Conservation (phyloP, 2,113 vertebrate species). For the Grammomys surdaster region DNA sequence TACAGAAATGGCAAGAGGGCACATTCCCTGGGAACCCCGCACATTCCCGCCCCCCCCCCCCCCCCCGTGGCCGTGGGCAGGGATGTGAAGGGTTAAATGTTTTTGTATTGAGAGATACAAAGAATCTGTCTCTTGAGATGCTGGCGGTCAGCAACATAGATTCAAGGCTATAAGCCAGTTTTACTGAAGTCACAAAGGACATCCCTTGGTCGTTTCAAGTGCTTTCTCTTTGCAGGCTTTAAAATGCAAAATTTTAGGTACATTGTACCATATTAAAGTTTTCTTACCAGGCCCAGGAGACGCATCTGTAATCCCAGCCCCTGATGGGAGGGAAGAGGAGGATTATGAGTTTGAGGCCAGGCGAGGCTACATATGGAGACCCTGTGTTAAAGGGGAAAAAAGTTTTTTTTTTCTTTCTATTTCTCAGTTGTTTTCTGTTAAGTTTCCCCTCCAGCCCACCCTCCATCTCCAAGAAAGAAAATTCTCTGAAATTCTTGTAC, state of each 20-base stretch:
- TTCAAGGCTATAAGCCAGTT: not conserved
- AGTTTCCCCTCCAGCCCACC: not conserved
- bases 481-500: not conserved
- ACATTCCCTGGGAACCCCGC: not conserved
- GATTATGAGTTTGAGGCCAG: not conserved
- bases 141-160: not conserved
- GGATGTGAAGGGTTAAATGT: not conserved
- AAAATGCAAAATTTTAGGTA: not conserved
- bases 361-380: not conserved
- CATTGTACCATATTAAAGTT: not conserved
- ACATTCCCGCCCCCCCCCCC: not conserved
- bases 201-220: not conserved
- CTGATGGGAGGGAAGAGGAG: not conserved
- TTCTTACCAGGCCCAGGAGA: not conserved
- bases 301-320: not conserved
- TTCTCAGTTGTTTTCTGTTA: constrained; percentile 17
- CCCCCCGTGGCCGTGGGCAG: constrained; percentile 24
- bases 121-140: not conserved
- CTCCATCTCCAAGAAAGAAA: not conserved
- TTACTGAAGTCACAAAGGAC: not conserved
- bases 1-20: constrained; percentile 27
- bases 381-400: not conserved
- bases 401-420: not conserved
- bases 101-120: not conserved
- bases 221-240: constrained; percentile 13